Evolutionary conservation across 2,113 vertebrate species (phyloP).

Genomic region (Struthio camelus): DNA sequence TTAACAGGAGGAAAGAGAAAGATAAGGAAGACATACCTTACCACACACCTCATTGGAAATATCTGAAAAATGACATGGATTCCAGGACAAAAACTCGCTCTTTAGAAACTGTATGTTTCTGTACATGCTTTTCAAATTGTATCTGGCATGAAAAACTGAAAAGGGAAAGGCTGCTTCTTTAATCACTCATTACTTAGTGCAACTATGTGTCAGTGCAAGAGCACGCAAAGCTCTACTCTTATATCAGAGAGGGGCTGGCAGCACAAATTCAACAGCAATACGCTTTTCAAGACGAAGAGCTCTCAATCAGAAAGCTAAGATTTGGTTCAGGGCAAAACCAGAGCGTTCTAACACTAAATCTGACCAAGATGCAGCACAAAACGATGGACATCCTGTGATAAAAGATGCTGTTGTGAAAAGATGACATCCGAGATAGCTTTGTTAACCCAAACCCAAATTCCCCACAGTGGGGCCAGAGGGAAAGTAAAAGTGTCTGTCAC

Average conservation of each 20-base stretch:
- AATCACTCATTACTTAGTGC: not conserved
- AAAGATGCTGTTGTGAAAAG: not conserved
- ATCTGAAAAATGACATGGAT: not conserved
- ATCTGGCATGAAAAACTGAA: not conserved
- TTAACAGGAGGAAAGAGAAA: not conserved
- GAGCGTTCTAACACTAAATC: not conserved
- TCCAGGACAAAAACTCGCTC: not conserved
- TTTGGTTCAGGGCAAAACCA: not conserved
- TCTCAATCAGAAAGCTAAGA: not conserved
- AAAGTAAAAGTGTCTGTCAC: not conserved
- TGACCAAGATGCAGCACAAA: not conserved
- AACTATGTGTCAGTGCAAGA: not conserved
- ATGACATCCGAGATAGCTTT: not conserved
- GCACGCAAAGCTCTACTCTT: not conserved
- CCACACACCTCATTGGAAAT: not conserved
- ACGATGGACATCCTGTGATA: not conserved
- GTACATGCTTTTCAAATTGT: not conserved
- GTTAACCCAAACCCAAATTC: not conserved
- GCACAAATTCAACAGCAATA: not conserved
- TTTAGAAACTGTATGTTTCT: not conserved
- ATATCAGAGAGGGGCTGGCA: not conserved
- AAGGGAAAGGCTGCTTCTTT: not conserved
- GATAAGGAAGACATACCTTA: not conserved
- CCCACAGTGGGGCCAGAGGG: not conserved
- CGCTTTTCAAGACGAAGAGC: not conserved